A percentile compares a stretch with the other conserved stretches of the same genome.
phyloP scores from a whole-genome alignment of 2,113 vertebrate genomes.

The Peucedramus taeniatus region DNA sequence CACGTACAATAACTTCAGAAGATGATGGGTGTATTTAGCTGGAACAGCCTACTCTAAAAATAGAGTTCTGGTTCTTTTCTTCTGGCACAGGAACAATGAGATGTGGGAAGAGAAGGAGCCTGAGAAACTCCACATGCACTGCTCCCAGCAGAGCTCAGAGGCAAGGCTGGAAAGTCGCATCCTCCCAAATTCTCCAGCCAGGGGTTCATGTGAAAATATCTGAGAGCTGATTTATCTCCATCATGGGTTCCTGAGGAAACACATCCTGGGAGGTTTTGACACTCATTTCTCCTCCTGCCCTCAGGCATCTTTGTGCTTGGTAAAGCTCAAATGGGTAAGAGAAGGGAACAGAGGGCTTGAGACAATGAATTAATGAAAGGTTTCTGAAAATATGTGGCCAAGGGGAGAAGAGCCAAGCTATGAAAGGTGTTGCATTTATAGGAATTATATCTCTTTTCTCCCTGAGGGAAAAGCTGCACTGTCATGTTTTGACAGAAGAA shows the following conservation, averaged over 20 bases:
- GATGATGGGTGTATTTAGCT: not conserved
- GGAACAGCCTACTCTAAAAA: conserved; percentile 1
- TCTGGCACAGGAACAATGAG: conserved; percentile 20
- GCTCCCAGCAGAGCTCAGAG: not conserved
- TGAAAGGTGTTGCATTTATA: not conserved
- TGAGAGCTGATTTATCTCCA: not conserved
- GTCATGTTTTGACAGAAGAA: not conserved
- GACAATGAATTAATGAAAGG: not conserved
- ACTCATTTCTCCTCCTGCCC: not conserved
- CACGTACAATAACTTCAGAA: not conserved
- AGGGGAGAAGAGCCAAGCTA: not conserved
- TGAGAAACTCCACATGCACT: not conserved
- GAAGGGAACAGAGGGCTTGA: not conserved
- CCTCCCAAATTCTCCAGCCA: not conserved
- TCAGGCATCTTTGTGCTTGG: not conserved
- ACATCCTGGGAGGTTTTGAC: not conserved
- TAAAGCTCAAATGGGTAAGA: not conserved
- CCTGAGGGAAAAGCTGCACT: not conserved
- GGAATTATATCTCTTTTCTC: not conserved
- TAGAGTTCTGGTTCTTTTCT: not conserved
- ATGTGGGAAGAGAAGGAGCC: conserved; percentile 17
- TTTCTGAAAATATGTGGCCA: not conserved
- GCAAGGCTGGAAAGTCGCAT: not conserved
- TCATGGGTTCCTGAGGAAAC: not conserved
- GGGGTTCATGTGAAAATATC: not conserved